Evolutionary conservation across 2,888 invertebrate genomes (phyloP).

Genomic region (Agonopterix heracliana): DNA sequence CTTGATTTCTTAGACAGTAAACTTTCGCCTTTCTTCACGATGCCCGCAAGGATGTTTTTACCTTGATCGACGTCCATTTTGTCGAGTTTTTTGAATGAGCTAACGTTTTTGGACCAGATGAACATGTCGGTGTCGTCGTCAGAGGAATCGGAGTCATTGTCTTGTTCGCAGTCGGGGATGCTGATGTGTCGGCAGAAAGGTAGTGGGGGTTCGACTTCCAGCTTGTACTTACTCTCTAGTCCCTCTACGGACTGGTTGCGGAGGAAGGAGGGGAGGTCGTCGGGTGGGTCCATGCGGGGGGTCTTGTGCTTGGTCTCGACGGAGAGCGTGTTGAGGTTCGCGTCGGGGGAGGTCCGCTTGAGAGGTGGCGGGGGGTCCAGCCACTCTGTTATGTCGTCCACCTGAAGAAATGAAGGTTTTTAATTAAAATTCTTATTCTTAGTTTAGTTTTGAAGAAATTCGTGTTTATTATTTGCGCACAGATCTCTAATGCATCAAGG

Average conservation of each 20-base stretch:
- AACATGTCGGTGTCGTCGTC: slow-evolving; percentile 34
- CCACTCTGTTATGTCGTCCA: slow-evolving; percentile 66
- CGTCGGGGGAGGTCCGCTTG: slow-evolving; percentile 45
- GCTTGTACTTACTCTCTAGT: slow-evolving; percentile 43
- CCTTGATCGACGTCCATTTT: slow-evolving; percentile 37
- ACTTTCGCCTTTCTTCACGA: slow-evolving; percentile 40
- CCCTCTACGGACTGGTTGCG: slow-evolving; percentile 67
- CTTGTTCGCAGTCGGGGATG: slow-evolving; percentile 32
- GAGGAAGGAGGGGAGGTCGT: slow-evolving; percentile 47
- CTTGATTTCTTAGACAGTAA: slow-evolving; percentile 42
- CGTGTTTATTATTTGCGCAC: too few relatives aligned
- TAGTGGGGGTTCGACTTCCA: slow-evolving; percentile 27
- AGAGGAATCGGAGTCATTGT: slow-evolving; percentile 30
- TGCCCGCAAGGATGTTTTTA: slow-evolving; percentile 30
- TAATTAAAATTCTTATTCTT: too few relatives aligned
- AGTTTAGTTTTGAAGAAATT: background rate
- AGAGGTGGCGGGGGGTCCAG: slow-evolving; percentile 54
- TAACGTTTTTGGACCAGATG: slow-evolving; percentile 34
- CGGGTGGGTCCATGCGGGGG: slow-evolving; percentile 21
- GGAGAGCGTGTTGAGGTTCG: slow-evolving; percentile 33
- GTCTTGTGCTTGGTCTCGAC: slow-evolving; percentile 23
- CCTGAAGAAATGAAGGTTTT: slow-evolving; percentile 27
- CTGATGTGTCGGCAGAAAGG: slow-evolving; percentile 51
- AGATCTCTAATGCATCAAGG: too few relatives aligned
- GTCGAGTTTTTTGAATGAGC: slow-evolving; percentile 33